Percentiles rank a stretch among this genome's conserved stretches.
phyloP scores from a whole-genome alignment of 2,888 invertebrate species.

The Mylabris sibirica region DNA sequence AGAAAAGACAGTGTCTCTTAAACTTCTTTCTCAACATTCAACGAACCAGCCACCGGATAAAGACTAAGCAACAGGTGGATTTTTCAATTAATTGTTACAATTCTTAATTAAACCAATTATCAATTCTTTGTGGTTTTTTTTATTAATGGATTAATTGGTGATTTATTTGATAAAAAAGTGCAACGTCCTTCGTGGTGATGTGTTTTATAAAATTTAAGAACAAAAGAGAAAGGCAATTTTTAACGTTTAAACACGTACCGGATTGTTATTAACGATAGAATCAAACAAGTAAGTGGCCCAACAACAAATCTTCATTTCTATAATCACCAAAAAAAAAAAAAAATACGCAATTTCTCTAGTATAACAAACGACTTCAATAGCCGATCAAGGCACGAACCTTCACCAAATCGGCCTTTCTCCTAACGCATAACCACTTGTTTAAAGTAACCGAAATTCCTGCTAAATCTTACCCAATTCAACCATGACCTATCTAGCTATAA shows the following conservation, averaged over 20 bases:
- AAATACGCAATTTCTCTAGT: not conserved
- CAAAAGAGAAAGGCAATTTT: conserved; percentile 7
- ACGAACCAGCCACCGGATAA: not conserved
- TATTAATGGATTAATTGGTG: not conserved
- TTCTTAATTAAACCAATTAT: not conserved
- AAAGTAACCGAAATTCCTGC: too few species aligned
- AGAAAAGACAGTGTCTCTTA: not conserved
- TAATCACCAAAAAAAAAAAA: not conserved
- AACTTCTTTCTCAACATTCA: not conserved
- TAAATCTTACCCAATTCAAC: too few species aligned
- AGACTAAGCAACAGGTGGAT: not conserved
- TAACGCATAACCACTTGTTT: too few species aligned
- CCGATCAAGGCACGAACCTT: not conserved
- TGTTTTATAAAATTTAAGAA: conserved; percentile 3
- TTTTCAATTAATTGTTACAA: too few species aligned
- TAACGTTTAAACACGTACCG: not conserved
- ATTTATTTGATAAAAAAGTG: not conserved
- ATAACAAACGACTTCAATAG: not conserved
- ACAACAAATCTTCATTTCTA: not conserved
- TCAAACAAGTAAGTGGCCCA: not conserved
- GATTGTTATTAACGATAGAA: not conserved
- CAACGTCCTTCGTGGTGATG: conserved; percentile 5
- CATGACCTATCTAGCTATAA: too few species aligned
- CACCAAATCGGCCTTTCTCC: not conserved
- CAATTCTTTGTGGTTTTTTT: not conserved